These are phyloP conservation scores for Limnephilus marmoratus DNA, from an alignment of 2,888 invertebrate species.

Conservation along the genomic window DNA sequence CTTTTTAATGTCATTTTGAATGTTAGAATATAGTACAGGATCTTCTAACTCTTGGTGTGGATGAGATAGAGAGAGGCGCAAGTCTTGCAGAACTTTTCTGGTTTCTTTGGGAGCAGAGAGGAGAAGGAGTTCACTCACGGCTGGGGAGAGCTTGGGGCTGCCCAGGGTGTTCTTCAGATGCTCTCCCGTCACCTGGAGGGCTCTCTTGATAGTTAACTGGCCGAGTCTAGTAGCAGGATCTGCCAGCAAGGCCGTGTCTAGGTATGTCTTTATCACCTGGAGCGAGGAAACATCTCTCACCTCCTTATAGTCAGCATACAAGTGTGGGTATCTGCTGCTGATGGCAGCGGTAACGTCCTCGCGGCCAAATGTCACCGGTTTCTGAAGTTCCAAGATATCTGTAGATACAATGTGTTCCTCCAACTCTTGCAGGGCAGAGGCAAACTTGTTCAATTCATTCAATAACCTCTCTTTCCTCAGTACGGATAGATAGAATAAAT, in stretches of 20 bases:
- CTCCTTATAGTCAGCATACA: constrained; percentile 14
- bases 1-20: constrained; percentile 22
- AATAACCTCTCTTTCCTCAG: too few species aligned
- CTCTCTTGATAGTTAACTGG: not conserved
- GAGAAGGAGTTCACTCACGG: not conserved
- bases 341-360: too few species aligned
- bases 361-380: not conserved
- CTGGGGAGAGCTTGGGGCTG: not conserved
- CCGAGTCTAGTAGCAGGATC: too few species aligned
- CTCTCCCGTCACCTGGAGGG: constrained; percentile 10
- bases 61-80: not conserved
- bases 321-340: not conserved
- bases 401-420: not conserved
- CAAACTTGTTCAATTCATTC: too few species aligned
- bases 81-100: not conserved
- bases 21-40: not conserved
- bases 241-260: too few species aligned
- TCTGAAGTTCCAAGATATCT: not conserved
- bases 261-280: too few species aligned
- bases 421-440: too few species aligned
- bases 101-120: constrained; percentile 15
- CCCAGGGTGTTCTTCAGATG: not conserved
- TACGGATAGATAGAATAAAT: too few species aligned
- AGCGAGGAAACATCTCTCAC: not conserved
- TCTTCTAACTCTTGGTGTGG: not conserved